Evolutionary conservation across 2,888 invertebrate species (phyloP).

Genomic region (Pristionchus entomophagus): DNA sequence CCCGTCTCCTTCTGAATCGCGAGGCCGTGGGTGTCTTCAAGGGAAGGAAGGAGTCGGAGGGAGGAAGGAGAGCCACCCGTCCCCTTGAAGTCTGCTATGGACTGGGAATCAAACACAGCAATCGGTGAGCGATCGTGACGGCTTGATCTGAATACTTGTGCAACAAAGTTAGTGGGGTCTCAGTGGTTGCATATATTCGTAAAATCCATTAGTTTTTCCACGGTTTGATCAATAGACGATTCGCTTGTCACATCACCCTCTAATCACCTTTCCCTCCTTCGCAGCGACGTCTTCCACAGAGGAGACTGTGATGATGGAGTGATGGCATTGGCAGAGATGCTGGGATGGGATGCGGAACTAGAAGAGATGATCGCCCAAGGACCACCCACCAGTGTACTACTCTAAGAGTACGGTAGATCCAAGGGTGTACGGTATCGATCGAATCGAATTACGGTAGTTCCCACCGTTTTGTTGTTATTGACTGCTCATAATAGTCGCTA

Average conservation of each 20-base stretch:
- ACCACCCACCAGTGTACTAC: constrained; percentile 42
- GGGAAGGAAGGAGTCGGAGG: constrained; percentile 48
- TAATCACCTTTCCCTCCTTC: constrained; percentile 35
- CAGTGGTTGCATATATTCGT: too few relatives aligned
- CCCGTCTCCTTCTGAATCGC: constrained; percentile 89
- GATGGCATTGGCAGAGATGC: constrained; percentile 74
- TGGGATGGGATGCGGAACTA: constrained; percentile 76
- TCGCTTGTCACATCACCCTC: not conserved
- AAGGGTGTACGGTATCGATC: not conserved
- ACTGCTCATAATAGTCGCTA: not conserved
- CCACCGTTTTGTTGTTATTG: not conserved
- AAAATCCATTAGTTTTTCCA: not conserved
- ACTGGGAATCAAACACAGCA: constrained; percentile 51
- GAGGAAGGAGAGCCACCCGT: constrained; percentile 30
- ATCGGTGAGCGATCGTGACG: constrained; percentile 55
- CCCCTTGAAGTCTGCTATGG: constrained; percentile 54
- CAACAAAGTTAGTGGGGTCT: too few relatives aligned
- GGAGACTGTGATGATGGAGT: constrained; percentile 77
- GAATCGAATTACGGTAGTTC: not conserved
- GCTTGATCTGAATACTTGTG: too few relatives aligned
- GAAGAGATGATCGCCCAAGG: constrained; percentile 51
- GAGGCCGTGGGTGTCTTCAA: constrained; percentile 82
- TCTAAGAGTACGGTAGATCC: not conserved
- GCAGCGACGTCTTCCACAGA: constrained; percentile 77
- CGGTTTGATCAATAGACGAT: not conserved